Conservation (phyloP, 2,888 invertebrate genomes). For the Elgonia sp. region DNA sequence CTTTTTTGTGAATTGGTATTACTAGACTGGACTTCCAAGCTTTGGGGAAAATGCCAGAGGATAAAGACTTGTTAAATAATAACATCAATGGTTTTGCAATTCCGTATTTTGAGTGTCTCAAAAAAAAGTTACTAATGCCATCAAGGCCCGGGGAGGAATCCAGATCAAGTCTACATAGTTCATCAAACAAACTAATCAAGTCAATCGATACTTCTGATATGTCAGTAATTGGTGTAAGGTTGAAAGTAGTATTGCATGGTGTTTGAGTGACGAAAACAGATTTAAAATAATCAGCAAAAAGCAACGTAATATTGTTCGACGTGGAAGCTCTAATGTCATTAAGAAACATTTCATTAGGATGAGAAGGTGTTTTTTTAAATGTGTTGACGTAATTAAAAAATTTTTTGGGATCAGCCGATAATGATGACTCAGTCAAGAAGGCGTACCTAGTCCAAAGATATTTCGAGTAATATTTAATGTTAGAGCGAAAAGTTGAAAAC, state of each 20-base stretch:
- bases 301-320: too few relatives aligned
- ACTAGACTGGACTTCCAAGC: conserved; percentile 35
- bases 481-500: background rate
- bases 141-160: background rate
- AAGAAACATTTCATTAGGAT: background rate
- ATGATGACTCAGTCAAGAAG: background rate
- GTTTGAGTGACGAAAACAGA: background rate
- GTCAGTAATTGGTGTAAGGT: background rate
- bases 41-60: conserved; percentile 11
- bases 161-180: background rate
- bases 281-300: too few relatives aligned
- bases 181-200: background rate
- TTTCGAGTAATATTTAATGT: background rate
- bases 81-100: too few relatives aligned
- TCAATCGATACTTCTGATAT: background rate
- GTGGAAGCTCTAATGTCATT: background rate
- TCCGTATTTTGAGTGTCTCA: too few relatives aligned
- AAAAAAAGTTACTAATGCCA: too few relatives aligned
- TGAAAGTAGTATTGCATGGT: background rate
- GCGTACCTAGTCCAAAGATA: background rate
- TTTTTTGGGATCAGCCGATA: background rate
- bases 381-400: conserved; percentile 28
- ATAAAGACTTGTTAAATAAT: background rate
- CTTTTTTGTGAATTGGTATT: too few relatives aligned
- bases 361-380: too few relatives aligned